These are phyloP conservation scores for Loris lydekkerianus DNA, from an alignment of 2,797 vertebrate genomes.

Conservation along the genomic window DNA sequence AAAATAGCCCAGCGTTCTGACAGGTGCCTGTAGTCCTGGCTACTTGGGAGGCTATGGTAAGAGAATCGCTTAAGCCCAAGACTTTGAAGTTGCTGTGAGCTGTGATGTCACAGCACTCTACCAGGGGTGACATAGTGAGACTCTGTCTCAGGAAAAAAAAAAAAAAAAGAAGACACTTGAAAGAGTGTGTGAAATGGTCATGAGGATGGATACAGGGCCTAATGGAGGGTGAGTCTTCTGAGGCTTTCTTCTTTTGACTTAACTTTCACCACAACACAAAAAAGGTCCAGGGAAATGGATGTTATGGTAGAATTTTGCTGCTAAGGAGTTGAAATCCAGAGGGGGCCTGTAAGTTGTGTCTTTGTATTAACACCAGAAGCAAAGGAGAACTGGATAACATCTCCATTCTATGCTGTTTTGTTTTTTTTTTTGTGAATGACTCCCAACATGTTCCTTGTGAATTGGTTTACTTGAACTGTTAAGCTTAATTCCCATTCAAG, in stretches of 20 bases:
- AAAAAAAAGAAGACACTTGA: not conserved
- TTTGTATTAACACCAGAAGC: slow-evolving; percentile 65
- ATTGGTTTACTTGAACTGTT: slow-evolving; percentile 24
- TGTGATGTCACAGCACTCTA: too few relatives aligned
- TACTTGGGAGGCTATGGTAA: too few relatives aligned
- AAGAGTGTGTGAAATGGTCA: not conserved
- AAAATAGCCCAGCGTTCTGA: too few relatives aligned
- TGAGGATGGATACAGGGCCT: not conserved
- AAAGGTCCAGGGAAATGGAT: not conserved
- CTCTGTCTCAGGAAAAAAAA: too few relatives aligned
- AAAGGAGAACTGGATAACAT: slow-evolving; percentile 60
- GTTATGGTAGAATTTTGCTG: slow-evolving; percentile 9
- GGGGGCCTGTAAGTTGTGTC: not conserved
- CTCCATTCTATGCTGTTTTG: slow-evolving; percentile 27
- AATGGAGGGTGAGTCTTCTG: not conserved
- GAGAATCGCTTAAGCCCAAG: too few relatives aligned
- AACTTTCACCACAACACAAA: slow-evolving; percentile 23
- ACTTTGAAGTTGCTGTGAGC: too few relatives aligned
- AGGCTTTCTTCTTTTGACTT: slow-evolving; percentile 55
- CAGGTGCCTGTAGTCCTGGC: too few relatives aligned
- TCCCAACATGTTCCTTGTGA: not conserved
- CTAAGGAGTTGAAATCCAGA: slow-evolving; percentile 21
- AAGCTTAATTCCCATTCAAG: not conserved
- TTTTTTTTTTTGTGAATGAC: not conserved
- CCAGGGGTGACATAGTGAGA: too few relatives aligned